Evolutionary conservation across 2,113 vertebrate genomes (phyloP), one percentile per base, ranked within the genome.

Genomic region (Serinus canaria): DNA sequence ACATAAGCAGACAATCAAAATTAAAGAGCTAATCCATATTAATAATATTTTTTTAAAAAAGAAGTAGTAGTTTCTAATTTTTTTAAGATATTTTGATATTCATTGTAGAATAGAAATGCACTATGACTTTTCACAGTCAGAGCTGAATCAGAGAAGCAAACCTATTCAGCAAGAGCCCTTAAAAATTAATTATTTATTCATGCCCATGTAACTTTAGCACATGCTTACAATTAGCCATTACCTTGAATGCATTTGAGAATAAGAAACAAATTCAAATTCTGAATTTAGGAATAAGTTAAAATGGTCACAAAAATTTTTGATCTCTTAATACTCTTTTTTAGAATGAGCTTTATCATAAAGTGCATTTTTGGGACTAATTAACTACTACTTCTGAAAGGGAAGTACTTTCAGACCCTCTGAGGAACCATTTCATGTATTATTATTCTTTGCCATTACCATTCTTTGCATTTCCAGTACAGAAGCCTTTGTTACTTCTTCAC

Each of bases 281-380:
- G 82, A 88, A 74, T 86, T 94, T 83, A 86, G 31, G 43, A 93
- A 77, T 53, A 90, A 83, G 14, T 86, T 88, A 46, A 90, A 95
- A 53, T 50, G 18, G n/a, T 77, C 39, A 70, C 31, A 90, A 86
- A 86, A 11, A 24, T 37, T 62, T 70, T 44, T 58, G 35, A 64
- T 20, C 15, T 50, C 70, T 76, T 59, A 83, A 59, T 27, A 55
- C 13, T 27, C n/a, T 69, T 50, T 52, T 53, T 39, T 6, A 9
- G 27, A 88, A 70, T 60, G 2, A 73, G 14, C 7, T 76, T 77
- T 77, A 55, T 86, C 18, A 64, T 33, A 75, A 90, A 83, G 37
- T 55, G 11, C 35, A 74, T 84, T 92, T 87, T 72, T 64, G 78
- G 60, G n/a, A 80, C 78, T 64, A 88, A 88, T 63, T 85, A 89